Conservation (phyloP, 2,113 vertebrate species). For the Ellobius talpinus region DNA sequence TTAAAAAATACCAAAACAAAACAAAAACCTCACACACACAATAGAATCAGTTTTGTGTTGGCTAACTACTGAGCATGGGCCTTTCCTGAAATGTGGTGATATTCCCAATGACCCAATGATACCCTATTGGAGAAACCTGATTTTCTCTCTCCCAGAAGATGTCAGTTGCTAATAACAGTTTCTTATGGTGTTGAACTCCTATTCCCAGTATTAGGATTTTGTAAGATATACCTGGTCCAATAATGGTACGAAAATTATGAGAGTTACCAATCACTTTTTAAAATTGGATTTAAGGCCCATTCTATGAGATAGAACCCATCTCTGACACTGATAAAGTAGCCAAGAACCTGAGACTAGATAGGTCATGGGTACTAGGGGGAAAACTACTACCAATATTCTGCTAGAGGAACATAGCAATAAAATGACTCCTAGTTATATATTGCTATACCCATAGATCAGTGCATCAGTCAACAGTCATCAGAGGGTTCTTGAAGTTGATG, state of each 20-base stretch:
- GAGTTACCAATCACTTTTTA: background rate
- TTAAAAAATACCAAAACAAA: background rate
- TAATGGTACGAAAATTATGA: background rate
- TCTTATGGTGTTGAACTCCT: background rate
- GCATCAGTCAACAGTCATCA: background rate
- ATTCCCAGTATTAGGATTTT: background rate
- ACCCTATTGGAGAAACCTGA: background rate
- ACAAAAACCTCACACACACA: background rate
- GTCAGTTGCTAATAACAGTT: background rate
- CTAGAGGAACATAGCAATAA: background rate
- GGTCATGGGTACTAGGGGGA: background rate
- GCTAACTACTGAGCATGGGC: background rate
- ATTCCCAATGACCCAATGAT: background rate
- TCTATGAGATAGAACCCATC: background rate
- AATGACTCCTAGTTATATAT: background rate
- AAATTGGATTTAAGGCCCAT: background rate
- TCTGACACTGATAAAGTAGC: background rate
- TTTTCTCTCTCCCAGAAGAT: background rate
- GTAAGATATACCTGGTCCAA: background rate
- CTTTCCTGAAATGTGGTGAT: background rate
- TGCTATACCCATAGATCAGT: background rate
- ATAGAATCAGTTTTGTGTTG: background rate
- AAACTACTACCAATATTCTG: background rate
- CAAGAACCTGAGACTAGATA: background rate
- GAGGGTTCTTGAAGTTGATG: background rate